Conservation (phyloP, 2,113 vertebrate genomes). For the Limanda limanda region DNA sequence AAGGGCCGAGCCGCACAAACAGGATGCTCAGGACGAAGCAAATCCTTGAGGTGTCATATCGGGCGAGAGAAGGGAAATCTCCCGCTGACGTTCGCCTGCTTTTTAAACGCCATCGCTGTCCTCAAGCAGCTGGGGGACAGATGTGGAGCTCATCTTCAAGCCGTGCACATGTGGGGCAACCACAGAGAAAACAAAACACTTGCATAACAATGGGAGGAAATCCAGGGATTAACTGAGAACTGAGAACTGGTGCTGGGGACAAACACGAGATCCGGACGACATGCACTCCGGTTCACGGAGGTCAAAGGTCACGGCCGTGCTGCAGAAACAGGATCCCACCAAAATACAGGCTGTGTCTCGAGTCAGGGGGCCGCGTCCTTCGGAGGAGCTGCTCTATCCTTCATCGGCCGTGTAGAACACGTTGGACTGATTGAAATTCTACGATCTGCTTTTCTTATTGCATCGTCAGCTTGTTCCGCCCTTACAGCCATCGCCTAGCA, state of each 20-base stretch:
- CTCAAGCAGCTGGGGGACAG: constrained; percentile 40
- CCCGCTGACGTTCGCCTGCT: not conserved
- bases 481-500: no score
- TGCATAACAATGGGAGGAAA: constrained; percentile 65
- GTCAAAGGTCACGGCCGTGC: constrained; percentile 12
- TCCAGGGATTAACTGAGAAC: constrained; percentile 64
- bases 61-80: not conserved
- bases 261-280: constrained; percentile 7
- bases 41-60: not conserved
- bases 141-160: constrained; percentile 43
- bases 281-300: constrained; percentile 6
- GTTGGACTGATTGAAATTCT: no score
- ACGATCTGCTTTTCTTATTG: no score
- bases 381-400: no score
- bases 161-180: constrained; percentile 38
- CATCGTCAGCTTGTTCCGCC: no score
- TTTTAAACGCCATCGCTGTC: not conserved
- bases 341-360: not conserved
- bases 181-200: constrained; percentile 53
- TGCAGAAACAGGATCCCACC: not conserved
- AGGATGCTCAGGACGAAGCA: not conserved
- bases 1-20: no score
- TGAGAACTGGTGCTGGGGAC: constrained; percentile 35
- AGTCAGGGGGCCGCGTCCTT: no score
- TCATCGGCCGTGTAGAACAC: no score